Evolutionary conservation across 2,797 vertebrate species (phyloP).

Genomic region (Malurus leucopterus): DNA sequence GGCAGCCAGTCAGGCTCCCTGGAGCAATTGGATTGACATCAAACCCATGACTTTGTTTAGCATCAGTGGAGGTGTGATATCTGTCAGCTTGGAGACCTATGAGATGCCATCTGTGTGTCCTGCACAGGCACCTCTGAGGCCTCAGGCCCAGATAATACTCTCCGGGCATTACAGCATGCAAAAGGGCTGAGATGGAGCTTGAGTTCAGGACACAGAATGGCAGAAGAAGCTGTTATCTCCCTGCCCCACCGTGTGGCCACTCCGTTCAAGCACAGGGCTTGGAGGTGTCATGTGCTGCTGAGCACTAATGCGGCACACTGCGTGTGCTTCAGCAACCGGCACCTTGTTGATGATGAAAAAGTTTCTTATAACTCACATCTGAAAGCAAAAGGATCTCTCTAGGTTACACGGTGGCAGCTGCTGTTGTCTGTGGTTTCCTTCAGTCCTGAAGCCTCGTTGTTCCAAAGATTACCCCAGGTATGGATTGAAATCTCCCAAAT

Average conservation of each 20-base stretch:
- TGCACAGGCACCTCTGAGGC: background rate
- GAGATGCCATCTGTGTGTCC: background rate
- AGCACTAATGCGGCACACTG: background rate
- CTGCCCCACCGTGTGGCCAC: background rate
- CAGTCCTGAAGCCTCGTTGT: background rate
- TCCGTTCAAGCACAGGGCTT: background rate
- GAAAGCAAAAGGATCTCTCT: background rate
- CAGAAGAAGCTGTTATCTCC: background rate
- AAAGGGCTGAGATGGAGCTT: background rate
- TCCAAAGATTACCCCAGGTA: background rate
- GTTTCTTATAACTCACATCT: background rate
- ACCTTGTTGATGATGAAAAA: background rate
- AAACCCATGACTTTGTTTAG: background rate
- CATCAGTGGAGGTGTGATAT: background rate
- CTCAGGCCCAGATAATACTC: background rate
- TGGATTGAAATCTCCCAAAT: accelerated
- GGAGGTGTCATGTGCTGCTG: accelerated
- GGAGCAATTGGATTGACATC: background rate
- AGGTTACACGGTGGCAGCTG: background rate
- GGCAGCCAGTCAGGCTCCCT: background rate
- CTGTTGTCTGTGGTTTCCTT: background rate
- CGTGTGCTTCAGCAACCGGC: background rate
- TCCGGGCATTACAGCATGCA: background rate
- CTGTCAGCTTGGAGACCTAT: accelerated
- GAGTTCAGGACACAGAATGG: accelerated